phyloP scores from a whole-genome alignment of 2,797 vertebrate genomes.

The Sorex maritimensis region DNA sequence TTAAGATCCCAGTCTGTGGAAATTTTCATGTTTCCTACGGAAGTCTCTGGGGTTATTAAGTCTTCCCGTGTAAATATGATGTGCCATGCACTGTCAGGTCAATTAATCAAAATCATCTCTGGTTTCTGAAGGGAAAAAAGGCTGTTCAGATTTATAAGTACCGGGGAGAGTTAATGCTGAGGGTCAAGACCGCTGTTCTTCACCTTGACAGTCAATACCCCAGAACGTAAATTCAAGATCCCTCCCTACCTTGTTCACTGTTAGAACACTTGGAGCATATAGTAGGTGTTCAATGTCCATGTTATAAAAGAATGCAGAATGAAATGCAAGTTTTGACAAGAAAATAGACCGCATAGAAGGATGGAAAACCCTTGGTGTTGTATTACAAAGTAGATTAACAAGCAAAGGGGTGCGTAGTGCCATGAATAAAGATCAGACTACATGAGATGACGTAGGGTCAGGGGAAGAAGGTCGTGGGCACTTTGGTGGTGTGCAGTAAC shows the following conservation, averaged over 20 bases:
- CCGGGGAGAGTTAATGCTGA: slow-evolving; percentile 69
- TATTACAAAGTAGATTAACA: no score
- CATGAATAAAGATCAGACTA: no score
- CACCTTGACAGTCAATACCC: slow-evolving; percentile 33
- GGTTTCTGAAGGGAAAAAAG: slow-evolving; percentile 61
- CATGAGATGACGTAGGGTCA: no score
- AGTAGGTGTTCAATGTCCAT: slow-evolving; percentile 1
- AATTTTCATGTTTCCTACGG: slow-evolving; percentile 82
- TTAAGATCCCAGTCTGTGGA: slow-evolving; percentile 73
- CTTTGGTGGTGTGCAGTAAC: no score
- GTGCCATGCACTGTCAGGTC: slow-evolving; percentile 81
- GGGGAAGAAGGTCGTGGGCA: no score
- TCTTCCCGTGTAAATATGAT: slow-evolving; percentile 82
- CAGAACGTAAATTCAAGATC: slow-evolving; percentile 4
- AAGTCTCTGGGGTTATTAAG: slow-evolving; percentile 82
- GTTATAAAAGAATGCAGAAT: neutral
- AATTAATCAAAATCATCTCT: slow-evolving; percentile 83
- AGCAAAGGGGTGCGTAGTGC: no score
- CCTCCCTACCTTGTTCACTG: neutral
- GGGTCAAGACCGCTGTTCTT: slow-evolving; percentile 71
- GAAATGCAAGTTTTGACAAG: slow-evolving; percentile 14
- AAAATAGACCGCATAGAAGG: no score
- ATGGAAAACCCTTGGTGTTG: no score
- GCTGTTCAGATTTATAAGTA: slow-evolving; percentile 52
- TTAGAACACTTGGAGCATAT: slow-evolving; percentile 7